Evolutionary conservation across 1,140 invertebrate genomes (phyloP), one percentile per base, ranked within the genome.

Genomic region (Zaprionus lachaisei): DNA sequence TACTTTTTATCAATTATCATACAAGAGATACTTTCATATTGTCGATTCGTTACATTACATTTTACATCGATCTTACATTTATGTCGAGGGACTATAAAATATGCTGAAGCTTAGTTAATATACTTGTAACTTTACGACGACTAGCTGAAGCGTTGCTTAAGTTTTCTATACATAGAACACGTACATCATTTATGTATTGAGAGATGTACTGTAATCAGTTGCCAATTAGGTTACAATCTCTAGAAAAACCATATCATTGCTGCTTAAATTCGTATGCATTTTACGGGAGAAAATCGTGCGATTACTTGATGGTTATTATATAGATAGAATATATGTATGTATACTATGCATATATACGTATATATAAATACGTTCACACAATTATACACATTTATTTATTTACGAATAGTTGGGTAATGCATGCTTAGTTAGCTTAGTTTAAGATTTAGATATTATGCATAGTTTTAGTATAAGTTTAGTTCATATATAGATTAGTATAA

Each of bases 11-110:
- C 34, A 65, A 44, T 79, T 87, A 87, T 87, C 56, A 74, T 87
- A 87, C 83, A 87, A 72, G 80, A 77, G 69, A 86, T 86, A 80
- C 79, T 72, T 80, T 87, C 72, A 86, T 86, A 86, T 86, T 86
- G 83, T 87, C 84, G 77, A 68, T 87, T 83, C 83, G 78, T 87
- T 89, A 86, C 83, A 87, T 87, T 86, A 86, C 83, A 86, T 79
- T 89, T 89, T 87, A 87, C 84, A 90, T 73, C 73, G 38, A 81
- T 73, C 79, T 81, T 89, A 85, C 64, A 70, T 63, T 22, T 55
- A 44, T 22, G 41, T 74, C 67, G 76, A 78, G 84, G 83, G 84
- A 81, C 75, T 68, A 84, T 87, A 76, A 62, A 81, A 84, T 87
- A 89, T 72, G 74, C 81, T 73, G 77, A 87, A 87, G 84, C 84